Base-by-base conservation (phyloP, 1,140 invertebrate genomes). In the Himalopsyche phryganea region DNA sequence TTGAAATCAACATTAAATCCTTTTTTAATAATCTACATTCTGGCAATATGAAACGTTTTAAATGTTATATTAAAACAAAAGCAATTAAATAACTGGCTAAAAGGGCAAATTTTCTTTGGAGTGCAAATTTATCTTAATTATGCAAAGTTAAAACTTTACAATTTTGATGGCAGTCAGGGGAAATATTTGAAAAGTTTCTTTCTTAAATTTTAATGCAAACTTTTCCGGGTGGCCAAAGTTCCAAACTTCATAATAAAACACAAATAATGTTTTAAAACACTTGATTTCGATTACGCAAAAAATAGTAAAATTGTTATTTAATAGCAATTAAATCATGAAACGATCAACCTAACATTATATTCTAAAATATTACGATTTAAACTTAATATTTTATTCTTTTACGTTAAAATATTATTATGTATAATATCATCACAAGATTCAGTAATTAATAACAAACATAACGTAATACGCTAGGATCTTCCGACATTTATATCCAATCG, bases 51-150 rank as follows among this genome's bases (percentile, higher is more conserved):
- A 33, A 33, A 19, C 33, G 36, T 38, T 41, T 40, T 13, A 32
- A 36, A 32, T 18, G 20, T 33, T 41, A 35, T 50, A 52, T 52
- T 52, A 46, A 59, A 54, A 18, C 17, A 44, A 57, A 48, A 53
- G 49, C 60, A 61, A 61, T 57, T 51, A 48, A 61, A 61, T 32
- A 42, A 44, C 51, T 52, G 28, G 48, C 59, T 56, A 56, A 50
- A 56, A 61, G 56, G 56, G 52, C 58, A 60, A 58, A 54, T 60
- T 60, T 60, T 49, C 50, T 60, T 60, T 45, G 15, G 35, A 61
- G 54, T 58, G 50, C 54, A 61, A 57, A 53, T 61, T 57, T 61
- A 61, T 61, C 60, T 61, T 57, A 57, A 61, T 61, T 61, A 61
- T 57, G 53, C 54, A 53, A 61, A 61, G 49, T 53, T 58, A 46